Base-by-base conservation (phyloP, 2,888 invertebrate species). In the Acleris literana region DNA sequence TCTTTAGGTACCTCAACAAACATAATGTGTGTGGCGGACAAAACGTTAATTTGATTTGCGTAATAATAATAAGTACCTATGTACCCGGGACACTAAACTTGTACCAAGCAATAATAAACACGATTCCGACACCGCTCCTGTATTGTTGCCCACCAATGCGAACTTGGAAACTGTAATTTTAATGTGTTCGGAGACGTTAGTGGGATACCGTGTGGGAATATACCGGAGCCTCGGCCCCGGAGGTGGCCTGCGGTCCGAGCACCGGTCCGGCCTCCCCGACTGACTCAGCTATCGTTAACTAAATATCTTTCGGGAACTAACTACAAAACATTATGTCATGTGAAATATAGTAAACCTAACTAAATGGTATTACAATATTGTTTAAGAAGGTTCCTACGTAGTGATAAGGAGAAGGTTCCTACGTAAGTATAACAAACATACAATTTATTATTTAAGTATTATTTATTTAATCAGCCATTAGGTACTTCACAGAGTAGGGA, bases 81-180 rank as follows among this genome's bases (percentile, higher is more conserved):
- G 85, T 84, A 85, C 81, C 79, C 73, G 72, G 75, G 78, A 78
- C 81, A 79, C 78, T 77, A 79, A 76, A 86, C 60, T 60, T n/a
- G 75, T 87, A 85, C 89, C 85, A 84, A 88, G 89, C 89, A 88
- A 88, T 88, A 90, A 90, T 91, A 51, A 90, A 87, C 86, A 78
- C 76, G 84, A 85, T 84, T 83, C 87, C 80, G 73, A 86, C 86
- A 83, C 80, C 79, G 77, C 76, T 46, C 86, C 84, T 86, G 85
- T 83, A 13, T 84, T 82, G 68, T 69, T 69, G 71, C 70, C 75
- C 74, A 72, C 72, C 73, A 70, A 72, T 71, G 75, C 83, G 84
- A 85, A 84, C 89, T 90, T 88, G 86, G 87, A 86, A 88, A 90
- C 86, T 88, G 86, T 90, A 88, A 90, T 90, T 90, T 90, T 90